phyloP scores from a whole-genome alignment of 1,140 invertebrate species.

The Anastrepha ludens region DNA sequence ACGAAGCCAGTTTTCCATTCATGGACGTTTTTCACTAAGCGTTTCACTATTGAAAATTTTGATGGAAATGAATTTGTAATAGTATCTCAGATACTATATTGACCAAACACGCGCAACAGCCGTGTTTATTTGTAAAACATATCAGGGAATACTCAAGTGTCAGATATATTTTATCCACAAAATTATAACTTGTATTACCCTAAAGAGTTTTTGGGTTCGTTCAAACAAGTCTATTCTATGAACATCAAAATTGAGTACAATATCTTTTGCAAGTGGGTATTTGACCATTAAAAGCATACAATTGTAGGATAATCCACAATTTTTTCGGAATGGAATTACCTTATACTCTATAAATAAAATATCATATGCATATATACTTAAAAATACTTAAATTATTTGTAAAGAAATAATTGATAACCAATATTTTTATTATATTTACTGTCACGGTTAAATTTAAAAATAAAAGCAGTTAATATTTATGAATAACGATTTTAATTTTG shows the following conservation, averaged over 20 bases:
- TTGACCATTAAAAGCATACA: neutral
- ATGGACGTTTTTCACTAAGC: slow-evolving; percentile 82
- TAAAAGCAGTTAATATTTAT: slow-evolving; percentile 27
- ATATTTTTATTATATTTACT: slow-evolving; percentile 43
- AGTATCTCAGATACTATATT: slow-evolving; percentile 14
- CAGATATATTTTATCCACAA: slow-evolving; percentile 27
- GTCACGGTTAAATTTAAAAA: neutral
- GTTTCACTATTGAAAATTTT: neutral
- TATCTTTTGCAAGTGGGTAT: neutral
- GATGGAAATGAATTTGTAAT: slow-evolving; percentile 24
- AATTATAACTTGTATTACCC: slow-evolving; percentile 41
- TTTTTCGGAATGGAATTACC: neutral
- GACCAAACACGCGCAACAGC: neutral
- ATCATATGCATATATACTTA: neutral
- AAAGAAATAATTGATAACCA: neutral
- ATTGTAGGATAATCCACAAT: neutral
- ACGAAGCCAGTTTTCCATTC: slow-evolving; percentile 88
- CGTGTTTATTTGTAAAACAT: slow-evolving; percentile 1
- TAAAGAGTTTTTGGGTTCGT: neutral
- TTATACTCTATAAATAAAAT: neutral
- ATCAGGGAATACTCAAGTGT: slow-evolving; percentile 53
- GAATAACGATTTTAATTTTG: too few species aligned
- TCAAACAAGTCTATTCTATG: neutral
- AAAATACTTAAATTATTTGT: slow-evolving; percentile 32
- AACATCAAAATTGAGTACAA: neutral